Base-by-base conservation (phyloP, 2,113 vertebrate genomes). In the Salvelinus namaycush region DNA sequence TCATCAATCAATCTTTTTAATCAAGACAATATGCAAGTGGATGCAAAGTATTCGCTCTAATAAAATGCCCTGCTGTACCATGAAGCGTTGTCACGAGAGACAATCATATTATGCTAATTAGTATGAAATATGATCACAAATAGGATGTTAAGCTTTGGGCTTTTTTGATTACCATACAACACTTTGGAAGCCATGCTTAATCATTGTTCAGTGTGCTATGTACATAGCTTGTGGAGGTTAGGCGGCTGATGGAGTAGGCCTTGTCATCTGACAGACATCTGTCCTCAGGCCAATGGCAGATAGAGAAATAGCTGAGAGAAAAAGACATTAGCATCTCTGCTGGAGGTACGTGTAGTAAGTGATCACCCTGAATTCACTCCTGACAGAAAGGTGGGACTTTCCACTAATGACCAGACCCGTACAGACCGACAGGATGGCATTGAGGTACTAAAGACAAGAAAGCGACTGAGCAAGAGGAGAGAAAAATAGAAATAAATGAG, bases 81-180 rank as follows among this genome's bases (percentile, higher is more conserved):
- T 79, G 69, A 69, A 39, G 81, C 71, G 20, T 73, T 83, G 78
- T 87, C 80, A 79, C 57, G 74, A 75, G 81, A 85, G 84, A 85
- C 83, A 88, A 66, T 26, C 79, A 84, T 76, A 81, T 69, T 64
- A 86, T 75, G 72, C 77, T 87, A 87, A 88, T 89, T 89, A 88
- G 83, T 0, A 74, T 73, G 76, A 84, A 86, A 88, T 87, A 86
- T 85, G 84, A 88, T 88, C 77, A 84, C 76, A 80, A 81, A 84
- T 76, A 84, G 79, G 81, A 84, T 76, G 78, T 76, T 87, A 74
- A 81, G 89, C 86, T 88, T 79, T 82, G 76, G 87, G 87, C 84
- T 74, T 75, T 83, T 86, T 77, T 81, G 86, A 87, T 88, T 75
- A 73, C 73, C 51, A 76, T 77, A 80, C 79, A 85, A 79, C 70